Evolutionary conservation across 2,113 vertebrate genomes (phyloP), one percentile per base, ranked within the genome.

Genomic region (Cryptotis parvus): DNA sequence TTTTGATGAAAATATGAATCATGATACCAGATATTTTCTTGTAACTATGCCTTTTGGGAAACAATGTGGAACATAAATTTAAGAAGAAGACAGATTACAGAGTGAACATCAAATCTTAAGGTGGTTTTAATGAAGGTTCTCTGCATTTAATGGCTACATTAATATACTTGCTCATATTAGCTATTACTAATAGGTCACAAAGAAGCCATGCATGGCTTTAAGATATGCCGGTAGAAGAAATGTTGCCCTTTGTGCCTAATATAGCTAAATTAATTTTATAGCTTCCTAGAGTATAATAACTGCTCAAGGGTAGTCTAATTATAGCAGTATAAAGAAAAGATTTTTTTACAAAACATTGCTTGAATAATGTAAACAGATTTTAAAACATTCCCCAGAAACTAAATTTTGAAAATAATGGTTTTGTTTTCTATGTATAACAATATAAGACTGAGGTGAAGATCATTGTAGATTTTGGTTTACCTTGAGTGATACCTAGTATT

Each of bases 201-300:
- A 69, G 7, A 94, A 87, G 58, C 65, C 49, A 66, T 94, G 88
- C 18, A 78, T 79, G 72, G 39, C n/a, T 68, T 22, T 4, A 1
- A n/a, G 39, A 68, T 93, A 89, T 69, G 39, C 73, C 63, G 87
- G 1, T 0, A 61, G 63, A 93, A 31, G 49, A 31, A 69, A 29
- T 41, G 73, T 80, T 91, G 33, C n/a, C 37, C 29, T 90, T 94
- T 95, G 55, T 94, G 63, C 45, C 87, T 93, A 86, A 58, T 33
- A 81, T n/a, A 84, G 89, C 80, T 91, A n/a, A 89, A 41, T 94
- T 94, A 91, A 92, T 84, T 92, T 92, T 94, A 80, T 75, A 86
- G 41, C 31, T 27, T 91, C 80, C 63, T n/a, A 94, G 80, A 77
- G 69, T 31, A 43, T 75, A 90, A 66, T 92, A 87, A 78, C 84